These are phyloP conservation scores for Drosophila rhopaloa DNA, from an alignment of 1,140 invertebrate species.

Conservation along the genomic window DNA sequence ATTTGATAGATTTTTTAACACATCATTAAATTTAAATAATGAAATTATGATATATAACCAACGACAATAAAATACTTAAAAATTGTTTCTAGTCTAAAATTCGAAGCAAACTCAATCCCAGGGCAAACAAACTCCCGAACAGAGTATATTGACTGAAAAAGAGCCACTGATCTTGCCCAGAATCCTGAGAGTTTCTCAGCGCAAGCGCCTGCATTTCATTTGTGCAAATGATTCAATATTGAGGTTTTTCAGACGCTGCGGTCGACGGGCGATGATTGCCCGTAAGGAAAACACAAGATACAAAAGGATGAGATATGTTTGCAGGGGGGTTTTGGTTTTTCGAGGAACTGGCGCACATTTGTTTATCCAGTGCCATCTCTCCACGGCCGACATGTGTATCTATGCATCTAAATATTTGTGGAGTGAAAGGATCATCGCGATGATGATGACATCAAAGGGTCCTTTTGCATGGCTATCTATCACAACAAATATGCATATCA, in stretches of 20 bases:
- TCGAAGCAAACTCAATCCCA: no score
- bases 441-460: slow-evolving; percentile 19
- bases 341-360: slow-evolving; percentile 61
- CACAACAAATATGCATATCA: slow-evolving; percentile 62
- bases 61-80: no score
- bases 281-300: not conserved
- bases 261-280: slow-evolving; percentile 37
- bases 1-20: no score
- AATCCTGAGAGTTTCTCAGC: slow-evolving; percentile 4
- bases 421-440: slow-evolving; percentile 46
- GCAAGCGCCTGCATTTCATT: slow-evolving; percentile 60
- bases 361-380: slow-evolving; percentile 14
- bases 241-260: slow-evolving; percentile 48
- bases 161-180: slow-evolving; percentile 3
- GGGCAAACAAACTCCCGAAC: not conserved
- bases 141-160: slow-evolving; percentile 1
- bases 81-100: not conserved
- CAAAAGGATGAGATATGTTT: not conserved
- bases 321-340: slow-evolving; percentile 30
- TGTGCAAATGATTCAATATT: slow-evolving; percentile 63
- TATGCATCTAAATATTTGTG: slow-evolving; percentile 59
- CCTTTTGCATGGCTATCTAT: slow-evolving; percentile 52
- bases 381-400: slow-evolving; percentile 23
- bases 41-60: no score
- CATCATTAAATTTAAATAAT: no score